A percentile compares a stretch with the other conserved stretches of the same genome.
Evolutionary conservation across 2,113 vertebrate species (phyloP).

Genomic region (Ancistrus triradiatus): DNA sequence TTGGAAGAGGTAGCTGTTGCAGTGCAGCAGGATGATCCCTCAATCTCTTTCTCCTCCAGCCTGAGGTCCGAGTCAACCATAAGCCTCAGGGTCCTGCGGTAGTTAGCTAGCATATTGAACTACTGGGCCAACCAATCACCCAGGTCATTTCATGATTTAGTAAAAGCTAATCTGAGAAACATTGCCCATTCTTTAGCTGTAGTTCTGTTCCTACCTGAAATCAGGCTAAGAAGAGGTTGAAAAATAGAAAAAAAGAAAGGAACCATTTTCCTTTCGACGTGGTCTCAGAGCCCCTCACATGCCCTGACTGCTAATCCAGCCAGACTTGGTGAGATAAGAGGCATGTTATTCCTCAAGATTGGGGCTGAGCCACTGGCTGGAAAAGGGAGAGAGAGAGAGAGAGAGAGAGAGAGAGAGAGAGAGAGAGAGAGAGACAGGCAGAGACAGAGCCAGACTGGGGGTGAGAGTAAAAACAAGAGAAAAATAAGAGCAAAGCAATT

Average conservation of each 20-base stretch:
- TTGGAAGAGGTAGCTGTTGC: too few relatives aligned
- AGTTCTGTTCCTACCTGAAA: neutral
- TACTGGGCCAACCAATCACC: too few relatives aligned
- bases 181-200: too few relatives aligned
- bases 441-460: neutral
- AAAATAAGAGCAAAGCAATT: neutral
- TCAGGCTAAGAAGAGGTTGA: neutral
- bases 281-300: neutral
- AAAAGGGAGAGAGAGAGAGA: neutral
- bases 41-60: too few relatives aligned
- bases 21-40: too few relatives aligned
- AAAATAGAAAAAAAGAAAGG: neutral
- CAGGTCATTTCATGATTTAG: too few relatives aligned
- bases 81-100: too few relatives aligned
- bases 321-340: neutral
- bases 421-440: neutral
- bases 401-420: neutral
- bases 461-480: too few relatives aligned
- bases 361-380: neutral
- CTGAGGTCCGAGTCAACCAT: too few relatives aligned
- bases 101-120: too few relatives aligned
- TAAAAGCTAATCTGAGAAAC: too few relatives aligned
- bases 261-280: neutral
- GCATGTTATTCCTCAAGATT: constrained; percentile 3
- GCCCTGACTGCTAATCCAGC: neutral